Evolutionary conservation across 2,888 invertebrate species (phyloP).

Genomic region (Meiosimyza decipiens): DNA sequence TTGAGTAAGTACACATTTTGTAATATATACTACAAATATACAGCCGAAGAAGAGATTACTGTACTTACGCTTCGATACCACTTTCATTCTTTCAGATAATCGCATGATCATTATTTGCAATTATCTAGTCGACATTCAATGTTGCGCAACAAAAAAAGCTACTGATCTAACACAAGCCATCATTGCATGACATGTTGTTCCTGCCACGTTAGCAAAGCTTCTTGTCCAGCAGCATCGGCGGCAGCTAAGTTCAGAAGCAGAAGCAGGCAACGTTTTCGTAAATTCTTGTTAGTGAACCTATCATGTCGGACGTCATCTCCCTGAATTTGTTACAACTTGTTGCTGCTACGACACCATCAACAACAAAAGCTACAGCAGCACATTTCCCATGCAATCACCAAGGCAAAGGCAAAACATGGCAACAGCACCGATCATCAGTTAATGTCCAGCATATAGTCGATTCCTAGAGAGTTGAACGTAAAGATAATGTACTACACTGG

Average conservation of each 20-base stretch:
- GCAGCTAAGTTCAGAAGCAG: too few species aligned
- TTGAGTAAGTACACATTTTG: too few species aligned
- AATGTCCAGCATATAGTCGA: conserved; percentile 37
- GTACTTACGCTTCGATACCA: too few species aligned
- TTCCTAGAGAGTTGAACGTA: too few species aligned
- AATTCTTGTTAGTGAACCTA: conserved; percentile 34
- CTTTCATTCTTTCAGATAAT: conserved; percentile 31
- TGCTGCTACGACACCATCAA: conserved; percentile 17
- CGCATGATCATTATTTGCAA: conserved; percentile 27
- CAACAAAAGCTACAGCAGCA: conserved; percentile 7
- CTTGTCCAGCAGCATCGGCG: background rate
- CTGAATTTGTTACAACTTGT: conserved; percentile 34
- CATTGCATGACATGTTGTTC: background rate
- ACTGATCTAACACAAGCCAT: conserved; percentile 6
- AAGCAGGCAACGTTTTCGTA: conserved; percentile 8
- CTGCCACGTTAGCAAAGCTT: background rate
- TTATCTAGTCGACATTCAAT: conserved; percentile 38
- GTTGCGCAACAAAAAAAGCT: background rate
- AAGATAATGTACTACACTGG: background rate
- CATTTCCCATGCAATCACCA: conserved; percentile 12
- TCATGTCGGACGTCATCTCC: conserved; percentile 55
- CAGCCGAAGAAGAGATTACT: too few species aligned
- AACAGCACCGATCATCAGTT: conserved; percentile 43
- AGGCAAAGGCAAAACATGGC: background rate
- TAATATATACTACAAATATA: too few species aligned